These are phyloP conservation scores for Protobothrops mucrosquamatus DNA, from an alignment of 2,113 vertebrate genomes.

Conservation along the genomic window DNA sequence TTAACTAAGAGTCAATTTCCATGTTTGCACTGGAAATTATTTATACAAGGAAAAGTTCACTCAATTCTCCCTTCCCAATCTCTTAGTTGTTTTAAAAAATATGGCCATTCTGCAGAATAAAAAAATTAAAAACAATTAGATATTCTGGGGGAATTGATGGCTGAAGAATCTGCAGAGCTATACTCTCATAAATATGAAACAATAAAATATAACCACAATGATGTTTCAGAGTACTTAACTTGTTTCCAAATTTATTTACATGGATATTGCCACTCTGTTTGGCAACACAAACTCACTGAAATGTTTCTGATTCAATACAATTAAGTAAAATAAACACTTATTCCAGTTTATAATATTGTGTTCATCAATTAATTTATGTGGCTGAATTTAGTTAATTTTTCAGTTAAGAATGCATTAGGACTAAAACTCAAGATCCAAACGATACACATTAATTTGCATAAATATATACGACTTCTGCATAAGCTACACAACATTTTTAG, in stretches of 20 bases:
- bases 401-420: background rate
- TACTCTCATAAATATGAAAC: background rate
- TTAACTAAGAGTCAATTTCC: background rate
- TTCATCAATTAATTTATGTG: background rate
- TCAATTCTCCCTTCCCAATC: background rate
- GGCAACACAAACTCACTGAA: background rate
- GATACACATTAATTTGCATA: slow-evolving; percentile 8
- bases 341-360: background rate
- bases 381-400: background rate
- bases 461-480: background rate
- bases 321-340: background rate
- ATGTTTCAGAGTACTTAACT: background rate
- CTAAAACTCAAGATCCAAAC: slow-evolving; percentile 13
- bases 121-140: background rate
- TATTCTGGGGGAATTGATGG: background rate
- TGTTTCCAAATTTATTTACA: background rate
- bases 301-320: background rate
- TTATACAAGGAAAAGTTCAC: background rate
- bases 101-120: background rate
- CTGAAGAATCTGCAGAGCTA: background rate
- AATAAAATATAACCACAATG: background rate
- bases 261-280: background rate
- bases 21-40: background rate
- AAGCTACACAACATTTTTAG: background rate
- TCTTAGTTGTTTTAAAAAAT: background rate